Evolutionary conservation across 2,888 invertebrate genomes (phyloP).

Genomic region (Apoda limacodes): DNA sequence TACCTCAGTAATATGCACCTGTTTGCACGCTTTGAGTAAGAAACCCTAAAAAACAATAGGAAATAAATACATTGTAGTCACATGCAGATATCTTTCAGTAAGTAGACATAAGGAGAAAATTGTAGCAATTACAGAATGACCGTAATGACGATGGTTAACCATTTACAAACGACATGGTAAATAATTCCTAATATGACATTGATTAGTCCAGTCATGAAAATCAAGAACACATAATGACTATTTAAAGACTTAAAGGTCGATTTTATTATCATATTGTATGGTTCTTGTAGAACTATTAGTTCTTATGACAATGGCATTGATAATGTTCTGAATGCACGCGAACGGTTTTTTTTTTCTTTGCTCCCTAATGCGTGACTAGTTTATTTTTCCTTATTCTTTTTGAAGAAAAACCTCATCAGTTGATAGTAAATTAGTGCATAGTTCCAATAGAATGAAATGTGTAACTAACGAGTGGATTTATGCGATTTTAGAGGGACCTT

Average conservation of each 20-base stretch:
- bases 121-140: conserved; percentile 59
- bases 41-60: too few relatives aligned
- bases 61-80: too few relatives aligned
- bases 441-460: too few relatives aligned
- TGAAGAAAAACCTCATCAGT: too few relatives aligned
- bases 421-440: too few relatives aligned
- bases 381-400: too few relatives aligned
- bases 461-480: too few relatives aligned
- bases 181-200: conserved; percentile 67
- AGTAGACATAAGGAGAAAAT: conserved; percentile 47
- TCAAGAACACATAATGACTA: conserved; percentile 58
- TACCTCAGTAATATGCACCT: too few relatives aligned
- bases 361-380: too few relatives aligned
- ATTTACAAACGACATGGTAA: conserved; percentile 62
- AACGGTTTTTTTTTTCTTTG: conserved; percentile 46
- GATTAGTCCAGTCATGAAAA: conserved; percentile 55
- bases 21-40: too few relatives aligned
- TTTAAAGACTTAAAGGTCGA: conserved; percentile 68
- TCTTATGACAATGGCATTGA: conserved; percentile 63
- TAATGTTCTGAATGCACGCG: conserved; percentile 59
- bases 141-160: conserved; percentile 49
- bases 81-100: too few relatives aligned
- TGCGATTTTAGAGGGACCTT: too few relatives aligned
- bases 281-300: conserved; percentile 66
- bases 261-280: conserved; percentile 68